These are phyloP conservation scores for Ichneumoninae sp. DNA, from an alignment of 2,888 invertebrate genomes.

Conservation along the genomic window DNA sequence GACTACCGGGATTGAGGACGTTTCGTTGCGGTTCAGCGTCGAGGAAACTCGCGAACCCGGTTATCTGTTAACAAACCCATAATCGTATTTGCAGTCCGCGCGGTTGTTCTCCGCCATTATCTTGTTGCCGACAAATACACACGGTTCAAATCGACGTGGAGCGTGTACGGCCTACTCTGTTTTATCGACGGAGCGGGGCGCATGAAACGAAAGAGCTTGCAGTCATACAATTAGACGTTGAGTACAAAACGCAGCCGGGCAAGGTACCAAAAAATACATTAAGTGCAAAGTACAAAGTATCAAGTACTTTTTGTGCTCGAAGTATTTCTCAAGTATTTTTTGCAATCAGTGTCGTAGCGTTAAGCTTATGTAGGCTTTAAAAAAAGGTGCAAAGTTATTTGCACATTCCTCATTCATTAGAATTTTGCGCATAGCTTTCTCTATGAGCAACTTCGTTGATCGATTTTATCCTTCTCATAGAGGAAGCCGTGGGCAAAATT, in stretches of 20 bases:
- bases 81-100: constrained; percentile 51
- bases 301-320: too few species aligned
- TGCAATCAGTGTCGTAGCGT: too few species aligned
- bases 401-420: too few species aligned
- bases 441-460: too few species aligned
- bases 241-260: not conserved
- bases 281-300: too few species aligned
- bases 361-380: too few species aligned
- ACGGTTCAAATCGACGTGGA: constrained; percentile 15
- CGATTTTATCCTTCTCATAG: too few species aligned
- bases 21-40: constrained; percentile 14
- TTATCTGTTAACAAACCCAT: constrained; percentile 47
- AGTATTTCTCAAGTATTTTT: too few species aligned
- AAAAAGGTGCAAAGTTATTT: too few species aligned
- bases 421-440: too few species aligned
- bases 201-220: not conserved
- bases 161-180: not conserved
- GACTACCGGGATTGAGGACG: constrained; percentile 24
- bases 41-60: constrained; percentile 32
- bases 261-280: too few species aligned
- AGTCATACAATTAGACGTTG: not conserved
- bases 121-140: constrained; percentile 35
- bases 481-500: too few species aligned
- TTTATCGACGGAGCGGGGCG: not conserved
- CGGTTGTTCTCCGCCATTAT: constrained; percentile 42